Base-by-base conservation (phyloP, 2,113 vertebrate species). In the Saccopteryx leptura region DNA sequence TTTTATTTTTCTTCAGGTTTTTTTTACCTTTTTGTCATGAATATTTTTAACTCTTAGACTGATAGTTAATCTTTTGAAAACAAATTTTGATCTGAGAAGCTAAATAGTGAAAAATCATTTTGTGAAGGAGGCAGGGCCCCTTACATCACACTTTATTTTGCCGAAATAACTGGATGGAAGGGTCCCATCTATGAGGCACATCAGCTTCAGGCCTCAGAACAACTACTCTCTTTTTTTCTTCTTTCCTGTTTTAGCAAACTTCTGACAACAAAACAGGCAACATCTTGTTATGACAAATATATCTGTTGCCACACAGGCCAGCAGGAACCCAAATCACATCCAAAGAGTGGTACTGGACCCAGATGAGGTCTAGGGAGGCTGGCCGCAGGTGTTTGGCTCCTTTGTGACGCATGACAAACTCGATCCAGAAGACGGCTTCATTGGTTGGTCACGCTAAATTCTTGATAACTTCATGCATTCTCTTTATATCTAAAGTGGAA, bases 331-430 rank as follows among this genome's bases (percentile, higher is more conserved):
- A 31, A 31, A 98, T 80, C 33, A 99, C 98, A 68, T 99, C 99
- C 97, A 99, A 95, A 86, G 98, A 98, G 97, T 98, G 99, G 91
- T 99, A 99, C 98, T 99, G 99, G 97, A 99, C 99, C 99, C 99
- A 99, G 72, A 98, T 99, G 95, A 99, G 98, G 6, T 99, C 48
- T 19, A 99, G 98, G 79, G 99, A 95, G 31, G 98, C 98, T 83
- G 99, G 98, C 84, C 98, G 97, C 94, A 99, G 88, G 96, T 99
- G 99, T 74, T 99, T 98, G 52, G 99, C 98, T n/a, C 99, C 99
- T 93, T 99, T 99, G 97, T 99, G 98, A 31, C 98, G 98, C 98
- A 99, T 99, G 17, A 99, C 98, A 97, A 98, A 99, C 97, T 99
- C 99, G 9, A 99, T 98, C 99, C 99, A 99, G 98, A 99, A 99